A percentile compares a stretch with the other conserved stretches of the same genome.
phyloP scores from a whole-genome alignment of 1,140 invertebrate species.

The Hylaeus volcanicus region DNA sequence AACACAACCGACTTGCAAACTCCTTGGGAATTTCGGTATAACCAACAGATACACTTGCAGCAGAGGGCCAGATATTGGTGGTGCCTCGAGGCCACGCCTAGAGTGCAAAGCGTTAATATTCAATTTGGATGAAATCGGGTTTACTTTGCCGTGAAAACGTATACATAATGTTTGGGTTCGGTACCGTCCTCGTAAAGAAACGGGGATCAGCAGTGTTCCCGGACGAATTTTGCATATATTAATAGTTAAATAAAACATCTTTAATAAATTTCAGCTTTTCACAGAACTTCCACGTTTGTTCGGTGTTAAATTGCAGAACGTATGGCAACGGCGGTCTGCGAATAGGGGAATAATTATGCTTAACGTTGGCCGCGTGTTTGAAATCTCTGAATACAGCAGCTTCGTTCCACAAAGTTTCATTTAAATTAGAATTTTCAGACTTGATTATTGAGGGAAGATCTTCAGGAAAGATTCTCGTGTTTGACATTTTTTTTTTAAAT shows the following conservation, averaged over 20 bases:
- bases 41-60: neutral
- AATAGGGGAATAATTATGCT: neutral
- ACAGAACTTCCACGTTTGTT: neutral
- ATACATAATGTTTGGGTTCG: too few relatives aligned
- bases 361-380: neutral
- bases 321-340: neutral
- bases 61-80: neutral
- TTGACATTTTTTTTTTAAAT: too few relatives aligned
- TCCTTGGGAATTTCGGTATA: neutral
- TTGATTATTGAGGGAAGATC: too few relatives aligned
- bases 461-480: too few relatives aligned
- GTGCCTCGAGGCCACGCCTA: neutral
- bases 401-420: neutral
- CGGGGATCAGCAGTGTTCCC: neutral
- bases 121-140: neutral
- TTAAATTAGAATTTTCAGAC: too few relatives aligned
- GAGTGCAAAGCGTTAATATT: conserved; percentile 3
- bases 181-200: neutral
- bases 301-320: neutral
- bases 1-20: neutral
- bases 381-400: neutral
- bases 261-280: neutral
- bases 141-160: neutral
- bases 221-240: neutral
- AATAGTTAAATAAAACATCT: neutral